These are phyloP conservation scores for Salvelinus sp. DNA, from an alignment of 2,113 vertebrate species.

Conservation along the genomic window DNA sequence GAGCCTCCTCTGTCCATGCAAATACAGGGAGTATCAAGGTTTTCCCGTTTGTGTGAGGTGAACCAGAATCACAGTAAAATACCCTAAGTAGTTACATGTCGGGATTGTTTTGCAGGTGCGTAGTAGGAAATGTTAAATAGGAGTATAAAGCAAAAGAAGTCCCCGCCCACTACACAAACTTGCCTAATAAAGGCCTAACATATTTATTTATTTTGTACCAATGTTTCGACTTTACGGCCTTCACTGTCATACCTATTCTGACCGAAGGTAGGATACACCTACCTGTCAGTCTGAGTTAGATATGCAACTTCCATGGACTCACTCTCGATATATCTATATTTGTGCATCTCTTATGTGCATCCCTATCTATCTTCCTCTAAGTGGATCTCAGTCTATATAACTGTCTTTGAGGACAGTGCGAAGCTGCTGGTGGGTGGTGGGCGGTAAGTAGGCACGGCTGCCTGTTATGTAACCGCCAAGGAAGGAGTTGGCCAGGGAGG, in stretches of 20 bases:
- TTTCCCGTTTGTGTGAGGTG: background rate
- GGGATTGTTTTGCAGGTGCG: too few relatives aligned
- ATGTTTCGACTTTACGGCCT: too few relatives aligned
- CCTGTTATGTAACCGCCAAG: constrained; percentile 66
- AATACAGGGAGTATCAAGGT: background rate
- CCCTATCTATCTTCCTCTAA: constrained; percentile 7
- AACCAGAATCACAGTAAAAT: constrained; percentile 14
- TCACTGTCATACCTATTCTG: background rate
- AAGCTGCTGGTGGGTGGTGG: constrained; percentile 61
- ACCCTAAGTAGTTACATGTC: too few relatives aligned
- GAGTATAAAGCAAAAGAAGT: too few relatives aligned
- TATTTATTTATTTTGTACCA: too few relatives aligned
- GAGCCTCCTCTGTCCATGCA: constrained; percentile 5
- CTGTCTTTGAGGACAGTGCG: constrained; percentile 42
- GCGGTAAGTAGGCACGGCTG: constrained; percentile 36
- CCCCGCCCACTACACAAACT: too few relatives aligned
- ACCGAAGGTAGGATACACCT: too few relatives aligned
- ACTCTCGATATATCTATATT: background rate
- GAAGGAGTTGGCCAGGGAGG: constrained; percentile 64
- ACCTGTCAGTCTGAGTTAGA: background rate
- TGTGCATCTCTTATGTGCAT: constrained; percentile 18
- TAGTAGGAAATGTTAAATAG: too few relatives aligned
- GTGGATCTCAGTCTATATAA: too few relatives aligned
- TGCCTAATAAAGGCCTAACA: too few relatives aligned
- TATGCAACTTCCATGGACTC: too few relatives aligned